A percentile compares a stretch with the other conserved stretches of the same genome.
Evolutionary conservation across 2,113 vertebrate genomes (phyloP).

Genomic region (Bettongia penicillata): DNA sequence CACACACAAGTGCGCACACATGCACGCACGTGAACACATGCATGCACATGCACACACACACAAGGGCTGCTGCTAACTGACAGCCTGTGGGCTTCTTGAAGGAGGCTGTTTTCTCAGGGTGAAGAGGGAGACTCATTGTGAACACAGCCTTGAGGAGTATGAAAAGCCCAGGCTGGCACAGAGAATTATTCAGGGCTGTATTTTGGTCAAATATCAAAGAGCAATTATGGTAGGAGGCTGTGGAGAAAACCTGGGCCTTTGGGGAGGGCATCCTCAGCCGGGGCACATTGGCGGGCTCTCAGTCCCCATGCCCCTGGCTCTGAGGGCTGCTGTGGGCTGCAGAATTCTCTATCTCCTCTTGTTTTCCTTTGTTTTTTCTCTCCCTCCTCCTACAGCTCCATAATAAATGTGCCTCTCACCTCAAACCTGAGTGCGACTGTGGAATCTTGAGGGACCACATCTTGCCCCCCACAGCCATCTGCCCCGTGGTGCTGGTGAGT

Average conservation of each 20-base stretch:
- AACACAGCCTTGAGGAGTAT: background rate
- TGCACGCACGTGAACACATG: no score
- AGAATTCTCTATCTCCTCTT: slow-evolving; percentile 60
- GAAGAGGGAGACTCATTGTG: slow-evolving; percentile 19
- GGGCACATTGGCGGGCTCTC: background rate
- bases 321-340: background rate
- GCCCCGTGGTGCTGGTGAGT: slow-evolving; percentile 95
- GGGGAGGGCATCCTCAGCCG: background rate
- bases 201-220: background rate
- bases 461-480: slow-evolving; percentile 95
- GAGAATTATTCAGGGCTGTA: background rate
- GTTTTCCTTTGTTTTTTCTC: slow-evolving; percentile 5
- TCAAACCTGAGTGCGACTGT: slow-evolving; percentile 96
- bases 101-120: background rate
- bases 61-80: background rate
- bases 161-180: background rate
- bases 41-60: slow-evolving; percentile 51
- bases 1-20: no score
- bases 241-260: background rate
- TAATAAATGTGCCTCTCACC: slow-evolving; percentile 97
- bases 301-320: background rate
- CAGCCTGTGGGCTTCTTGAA: slow-evolving; percentile 10
- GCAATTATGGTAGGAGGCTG: background rate
- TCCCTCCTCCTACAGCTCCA: slow-evolving; percentile 87
- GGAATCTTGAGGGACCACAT: slow-evolving; percentile 95